These are phyloP conservation scores for Bombus sylvicola DNA, from an alignment of 1,140 invertebrate genomes.

Conservation along the genomic window DNA sequence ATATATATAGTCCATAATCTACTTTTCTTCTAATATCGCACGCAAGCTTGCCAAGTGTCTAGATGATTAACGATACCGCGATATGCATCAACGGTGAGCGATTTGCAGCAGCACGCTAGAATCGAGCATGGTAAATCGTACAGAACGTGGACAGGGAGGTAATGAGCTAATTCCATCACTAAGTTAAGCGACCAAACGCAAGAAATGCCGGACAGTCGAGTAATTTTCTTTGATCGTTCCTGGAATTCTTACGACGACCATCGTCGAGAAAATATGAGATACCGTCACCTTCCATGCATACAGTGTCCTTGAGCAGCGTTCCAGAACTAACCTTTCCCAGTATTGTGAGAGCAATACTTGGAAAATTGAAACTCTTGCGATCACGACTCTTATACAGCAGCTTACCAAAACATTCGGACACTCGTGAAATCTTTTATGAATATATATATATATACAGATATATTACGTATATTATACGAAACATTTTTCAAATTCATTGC, in stretches of 20 bases:
- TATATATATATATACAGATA: too few relatives aligned
- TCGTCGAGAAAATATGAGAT: slow-evolving; percentile 5
- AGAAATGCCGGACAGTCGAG: not conserved
- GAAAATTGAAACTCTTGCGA: not conserved
- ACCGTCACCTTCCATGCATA: not conserved
- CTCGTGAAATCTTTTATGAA: too few relatives aligned
- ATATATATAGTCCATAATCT: not conserved
- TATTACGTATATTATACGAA: too few relatives aligned
- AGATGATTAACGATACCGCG: not conserved
- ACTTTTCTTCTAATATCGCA: not conserved
- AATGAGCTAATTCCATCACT: slow-evolving; percentile 7
- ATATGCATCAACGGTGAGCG: not conserved
- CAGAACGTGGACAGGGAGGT: not conserved
- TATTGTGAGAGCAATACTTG: not conserved
- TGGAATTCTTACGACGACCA: not conserved
- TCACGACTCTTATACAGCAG: not conserved
- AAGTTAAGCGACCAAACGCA: not conserved
- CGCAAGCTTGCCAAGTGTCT: not conserved
- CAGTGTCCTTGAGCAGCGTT: not conserved
- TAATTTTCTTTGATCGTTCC: not conserved
- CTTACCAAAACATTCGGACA: too few relatives aligned
- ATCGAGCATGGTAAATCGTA: not conserved
- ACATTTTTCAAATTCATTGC: too few relatives aligned
- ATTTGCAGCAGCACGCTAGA: not conserved
- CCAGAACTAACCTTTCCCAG: not conserved